Base-by-base conservation (phyloP, 2,888 invertebrate genomes). In the Oscheius myriophilus region DNA sequence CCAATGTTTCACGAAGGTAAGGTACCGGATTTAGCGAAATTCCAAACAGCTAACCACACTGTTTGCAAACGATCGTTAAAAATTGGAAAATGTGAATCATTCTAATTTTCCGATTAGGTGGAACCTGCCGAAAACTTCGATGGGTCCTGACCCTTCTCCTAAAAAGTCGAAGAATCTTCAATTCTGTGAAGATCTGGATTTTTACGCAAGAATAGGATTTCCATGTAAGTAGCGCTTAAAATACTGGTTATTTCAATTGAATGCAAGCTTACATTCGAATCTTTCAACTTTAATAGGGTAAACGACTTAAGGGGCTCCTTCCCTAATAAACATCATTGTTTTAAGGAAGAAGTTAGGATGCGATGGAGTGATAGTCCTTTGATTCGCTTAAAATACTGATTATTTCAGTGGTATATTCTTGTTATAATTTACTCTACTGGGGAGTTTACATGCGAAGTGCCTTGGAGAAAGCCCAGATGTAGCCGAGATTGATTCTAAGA, bases 221-320 rank as follows among this genome's bases (percentile, higher is more conserved):
- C 85, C 85, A 62, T 71, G 84, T 84, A 58, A 51, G 67, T 41
- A 7, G 11, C n/a, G 33, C 41, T 14, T 21, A 33, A 33, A 33
- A 33, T 33, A 3, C 33, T n/a, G n/a, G n/a, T n/a, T n/a, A n/a
- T n/a, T n/a, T n/a, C 70, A 18, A 84, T 86, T 43, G 69, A 76
- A 26, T 84, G 85, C 70, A 67, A 71, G 23, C 73, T 86, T 57
- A 86, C 84, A 9, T 84, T 87, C 57, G 86, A 84, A 66, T 81
- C 81, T 49, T 86, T 81, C 79, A 86, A 86, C 72, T 87, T 87
- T 73, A 87, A 80, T 71, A 72, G 76, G 71, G 71, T 78, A 70
- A n/a, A 64, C 69, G 7, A 42, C 66, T 33, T 64, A 64, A n/a
- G 1, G 33, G 3, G 11, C 16, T 3, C 11, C 11, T 55, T 33